A percentile compares a stretch with the other conserved stretches of the same genome.
Evolutionary conservation across 2,797 vertebrate species (phyloP).

Genomic region (Coregonus sp.): DNA sequence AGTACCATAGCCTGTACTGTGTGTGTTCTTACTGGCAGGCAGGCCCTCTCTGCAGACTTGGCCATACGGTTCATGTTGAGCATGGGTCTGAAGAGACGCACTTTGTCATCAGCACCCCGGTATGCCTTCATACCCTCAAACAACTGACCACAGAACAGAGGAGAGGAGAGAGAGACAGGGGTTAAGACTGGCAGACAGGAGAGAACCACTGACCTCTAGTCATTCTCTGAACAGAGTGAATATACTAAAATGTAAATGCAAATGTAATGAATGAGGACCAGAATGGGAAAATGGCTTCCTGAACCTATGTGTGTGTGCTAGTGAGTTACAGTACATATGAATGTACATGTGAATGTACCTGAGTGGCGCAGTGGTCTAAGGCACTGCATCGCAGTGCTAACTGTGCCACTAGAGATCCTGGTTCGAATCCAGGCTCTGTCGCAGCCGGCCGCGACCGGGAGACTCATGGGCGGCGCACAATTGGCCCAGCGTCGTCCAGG

Average conservation of each 20-base stretch:
- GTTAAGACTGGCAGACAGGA: not conserved
- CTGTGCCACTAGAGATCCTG: no score
- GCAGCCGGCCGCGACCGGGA: no score
- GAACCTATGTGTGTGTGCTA: not conserved
- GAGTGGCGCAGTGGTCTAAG: no score
- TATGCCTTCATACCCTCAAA: constrained; percentile 92
- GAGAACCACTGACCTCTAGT: not conserved
- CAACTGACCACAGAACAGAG: constrained; percentile 67
- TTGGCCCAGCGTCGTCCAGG: no score
- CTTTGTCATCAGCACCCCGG: constrained; percentile 80
- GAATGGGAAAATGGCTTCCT: not conserved
- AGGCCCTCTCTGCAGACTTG: constrained; percentile 77
- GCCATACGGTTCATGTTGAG: constrained; percentile 89
- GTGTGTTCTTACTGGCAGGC: constrained; percentile 80
- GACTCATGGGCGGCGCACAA: no score
- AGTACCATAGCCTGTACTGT: not conserved
- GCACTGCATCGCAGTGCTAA: no score
- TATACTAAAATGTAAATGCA: no score
- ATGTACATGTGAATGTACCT: not conserved
- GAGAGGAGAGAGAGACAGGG: not conserved
- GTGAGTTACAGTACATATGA: not conserved
- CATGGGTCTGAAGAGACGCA: constrained; percentile 85
- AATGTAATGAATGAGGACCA: no score
- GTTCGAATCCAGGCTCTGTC: no score
- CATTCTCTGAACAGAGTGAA: not conserved